Evolutionary conservation across 2,888 invertebrate genomes (phyloP), one percentile per base, ranked within the genome.

Genomic region (Lycophotia porphyrea): DNA sequence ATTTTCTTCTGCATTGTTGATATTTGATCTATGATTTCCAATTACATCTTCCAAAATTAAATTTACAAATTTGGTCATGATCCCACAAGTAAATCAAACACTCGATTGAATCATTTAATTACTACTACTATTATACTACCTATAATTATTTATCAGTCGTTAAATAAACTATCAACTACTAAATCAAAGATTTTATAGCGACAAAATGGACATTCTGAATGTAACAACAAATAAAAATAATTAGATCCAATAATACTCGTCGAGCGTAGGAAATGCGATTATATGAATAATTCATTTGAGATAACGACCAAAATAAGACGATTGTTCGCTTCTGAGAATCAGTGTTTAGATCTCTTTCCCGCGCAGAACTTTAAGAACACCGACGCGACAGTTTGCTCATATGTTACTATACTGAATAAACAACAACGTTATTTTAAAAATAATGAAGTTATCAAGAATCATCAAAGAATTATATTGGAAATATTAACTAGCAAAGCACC

Each of bases 251-350:
- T 88, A 91, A 88, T 91, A 91, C 89, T 84, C 85, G 81, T 72
- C 77, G 85, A 91, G 91, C 93, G 93, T 92, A 94, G 92, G 91
- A 93, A 93, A 95, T 93, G 90, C 92, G 93, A 94, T 93, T 90
- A 91, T 88, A 94, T 95, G 93, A 95, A 95, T 95, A 91, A 95
- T 95, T 95, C 93, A 95, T 94, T 90, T 84, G 83, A 91, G 93
- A 93, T 93, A 93, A 93, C 92, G 91, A 93, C 92, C 88, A 92
- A 95, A 94, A 93, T 94, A 94, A 94, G 91, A 93, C 93, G 93
- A 95, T 94, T 94, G 94, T 94, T 92, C 90, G 89, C 82, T 95
- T 95, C 94, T 92, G 82, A 88, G 94, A 94, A 95, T 87, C 87
- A 85, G 80, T 86, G 89, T 89, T 92, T 90, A 90, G 89, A 91